Percentiles rank a stretch among this genome's conserved stretches.
Conservation (phyloP, 2,113 vertebrate genomes). For the Girardinichthys multiradiatus region DNA sequence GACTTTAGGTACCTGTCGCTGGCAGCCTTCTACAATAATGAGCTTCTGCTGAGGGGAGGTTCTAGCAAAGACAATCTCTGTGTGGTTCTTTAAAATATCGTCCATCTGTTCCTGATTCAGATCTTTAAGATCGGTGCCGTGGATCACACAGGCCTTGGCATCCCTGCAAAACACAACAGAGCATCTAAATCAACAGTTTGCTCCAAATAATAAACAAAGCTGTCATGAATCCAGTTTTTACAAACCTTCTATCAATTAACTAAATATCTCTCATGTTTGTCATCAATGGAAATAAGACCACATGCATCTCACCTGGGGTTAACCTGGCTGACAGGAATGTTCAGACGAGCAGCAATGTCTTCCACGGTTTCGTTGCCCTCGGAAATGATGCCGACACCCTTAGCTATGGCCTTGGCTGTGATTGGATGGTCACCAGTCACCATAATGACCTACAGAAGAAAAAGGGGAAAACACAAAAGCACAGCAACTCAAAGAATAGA, state of each 20-base stretch:
- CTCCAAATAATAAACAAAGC: neutral
- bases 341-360: slow-evolving; percentile 90
- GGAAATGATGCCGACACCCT: slow-evolving; percentile 93
- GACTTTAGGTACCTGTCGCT: slow-evolving; percentile 68
- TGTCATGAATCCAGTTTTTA: neutral
- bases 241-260: too few species aligned
- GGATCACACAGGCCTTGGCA: slow-evolving; percentile 87
- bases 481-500: neutral
- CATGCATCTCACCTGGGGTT: slow-evolving; percentile 84
- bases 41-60: slow-evolving; percentile 93
- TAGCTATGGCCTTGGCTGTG: slow-evolving; percentile 94
- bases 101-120: slow-evolving; percentile 85
- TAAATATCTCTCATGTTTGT: too few species aligned
- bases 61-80: slow-evolving; percentile 88
- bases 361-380: slow-evolving; percentile 93
- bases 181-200: neutral
- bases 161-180: slow-evolving; percentile 69
- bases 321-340: slow-evolving; percentile 91
- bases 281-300: neutral
- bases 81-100: slow-evolving; percentile 88
- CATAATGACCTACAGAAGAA: slow-evolving; percentile 85
- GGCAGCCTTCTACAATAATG: slow-evolving; percentile 86
- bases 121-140: slow-evolving; percentile 88
- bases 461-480: neutral
- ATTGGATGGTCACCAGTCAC: slow-evolving; percentile 93